A percentile compares a stretch with the other conserved stretches of the same genome.
Evolutionary conservation across 2,888 invertebrate genomes (phyloP).

Genomic region (Agonopterix arenella): DNA sequence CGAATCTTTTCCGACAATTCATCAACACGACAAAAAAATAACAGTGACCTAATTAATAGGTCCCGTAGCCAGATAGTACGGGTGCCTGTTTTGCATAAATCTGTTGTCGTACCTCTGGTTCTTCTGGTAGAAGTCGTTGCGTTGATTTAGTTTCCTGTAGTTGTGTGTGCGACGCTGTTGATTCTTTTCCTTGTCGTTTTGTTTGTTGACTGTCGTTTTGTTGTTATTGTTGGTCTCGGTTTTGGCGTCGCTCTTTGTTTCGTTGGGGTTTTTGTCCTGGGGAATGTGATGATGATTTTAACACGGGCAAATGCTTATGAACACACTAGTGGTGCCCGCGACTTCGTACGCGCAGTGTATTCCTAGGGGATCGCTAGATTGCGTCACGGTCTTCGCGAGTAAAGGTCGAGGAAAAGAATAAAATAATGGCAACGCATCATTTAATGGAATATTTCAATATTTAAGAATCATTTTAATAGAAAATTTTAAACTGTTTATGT

Average conservation of each 20-base stretch:
- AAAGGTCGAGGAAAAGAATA: no score
- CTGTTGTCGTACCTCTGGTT: slow-evolving; percentile 62
- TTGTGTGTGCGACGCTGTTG: slow-evolving; percentile 51
- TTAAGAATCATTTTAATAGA: no score
- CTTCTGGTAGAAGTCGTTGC: slow-evolving; percentile 56
- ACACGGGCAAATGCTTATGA: no score
- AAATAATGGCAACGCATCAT: no score
- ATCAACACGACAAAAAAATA: no score
- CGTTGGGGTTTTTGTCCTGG: slow-evolving; percentile 45
- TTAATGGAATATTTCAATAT: no score
- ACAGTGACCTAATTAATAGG: slow-evolving; percentile 51
- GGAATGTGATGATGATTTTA: background rate
- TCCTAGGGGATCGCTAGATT: no score
- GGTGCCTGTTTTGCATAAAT: slow-evolving; percentile 58
- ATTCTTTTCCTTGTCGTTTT: slow-evolving; percentile 46
- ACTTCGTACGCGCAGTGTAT: no score
- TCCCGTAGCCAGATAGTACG: slow-evolving; percentile 67
- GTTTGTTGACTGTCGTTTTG: slow-evolving; percentile 28
- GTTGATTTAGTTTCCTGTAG: slow-evolving; percentile 53
- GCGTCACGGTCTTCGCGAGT: no score
- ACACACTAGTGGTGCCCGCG: no score
- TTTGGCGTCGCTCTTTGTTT: slow-evolving; percentile 29
- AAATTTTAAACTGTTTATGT: no score
- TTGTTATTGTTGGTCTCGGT: slow-evolving; percentile 16
- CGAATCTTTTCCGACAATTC: no score